Evolutionary conservation across 2,113 vertebrate genomes (phyloP).

Genomic region (Vicugna pacos): DNA sequence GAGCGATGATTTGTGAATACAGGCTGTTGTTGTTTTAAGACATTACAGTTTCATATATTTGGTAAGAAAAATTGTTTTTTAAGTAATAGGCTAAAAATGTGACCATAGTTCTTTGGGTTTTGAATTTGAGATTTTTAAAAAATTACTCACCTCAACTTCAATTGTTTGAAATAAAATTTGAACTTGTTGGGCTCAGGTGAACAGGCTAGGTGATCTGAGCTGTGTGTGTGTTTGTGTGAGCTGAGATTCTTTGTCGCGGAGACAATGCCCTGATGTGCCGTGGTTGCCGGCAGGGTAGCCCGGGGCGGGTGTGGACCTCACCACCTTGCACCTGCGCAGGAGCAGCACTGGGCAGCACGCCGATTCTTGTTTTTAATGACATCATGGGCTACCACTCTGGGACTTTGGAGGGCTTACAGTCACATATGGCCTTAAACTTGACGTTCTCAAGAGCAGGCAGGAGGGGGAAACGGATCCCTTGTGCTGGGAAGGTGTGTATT

Average conservation of each 20-base stretch:
- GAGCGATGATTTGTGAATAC: background rate
- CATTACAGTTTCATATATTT: background rate
- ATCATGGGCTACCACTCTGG: background rate
- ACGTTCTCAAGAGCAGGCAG: background rate
- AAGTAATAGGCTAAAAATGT: background rate
- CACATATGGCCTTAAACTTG: background rate
- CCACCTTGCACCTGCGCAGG: background rate
- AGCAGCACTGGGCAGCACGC: background rate
- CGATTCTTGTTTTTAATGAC: background rate
- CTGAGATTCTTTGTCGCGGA: background rate
- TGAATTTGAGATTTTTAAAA: background rate
- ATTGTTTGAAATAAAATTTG: background rate
- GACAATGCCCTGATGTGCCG: background rate
- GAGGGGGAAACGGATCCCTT: fast-evolving
- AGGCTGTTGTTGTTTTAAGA: background rate
- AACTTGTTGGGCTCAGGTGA: background rate
- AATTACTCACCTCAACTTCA: background rate
- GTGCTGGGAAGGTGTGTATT: background rate
- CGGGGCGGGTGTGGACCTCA: too few relatives aligned
- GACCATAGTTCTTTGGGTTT: background rate
- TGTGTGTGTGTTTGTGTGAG: background rate
- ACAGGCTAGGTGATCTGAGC: background rate
- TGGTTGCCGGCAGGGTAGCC: background rate
- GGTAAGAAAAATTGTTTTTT: background rate
- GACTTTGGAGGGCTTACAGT: background rate